A percentile compares a stretch with the other conserved stretches of the same genome.
These are phyloP conservation scores for Oophaga sylvatica DNA, from an alignment of 2,797 vertebrate genomes.

Conservation along the genomic window DNA sequence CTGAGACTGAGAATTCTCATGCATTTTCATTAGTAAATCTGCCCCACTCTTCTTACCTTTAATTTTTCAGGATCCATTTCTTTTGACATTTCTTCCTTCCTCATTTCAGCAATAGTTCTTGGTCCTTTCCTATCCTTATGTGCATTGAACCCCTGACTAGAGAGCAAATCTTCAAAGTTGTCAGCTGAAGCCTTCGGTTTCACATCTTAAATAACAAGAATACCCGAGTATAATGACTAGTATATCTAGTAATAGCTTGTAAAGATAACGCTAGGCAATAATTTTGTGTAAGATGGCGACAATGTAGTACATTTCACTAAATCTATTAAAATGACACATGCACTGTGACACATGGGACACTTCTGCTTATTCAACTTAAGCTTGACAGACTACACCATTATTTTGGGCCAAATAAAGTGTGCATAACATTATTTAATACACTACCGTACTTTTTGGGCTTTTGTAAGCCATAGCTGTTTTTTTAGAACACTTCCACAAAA, in stretches of 20 bases:
- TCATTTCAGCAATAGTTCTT: constrained; percentile 98
- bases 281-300: no score
- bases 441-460: no score
- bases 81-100: constrained; percentile 98
- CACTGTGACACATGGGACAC: no score
- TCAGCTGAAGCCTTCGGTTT: constrained; percentile 85
- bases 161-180: constrained; percentile 93
- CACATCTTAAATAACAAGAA: constrained; percentile 74
- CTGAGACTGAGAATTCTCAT: not conserved
- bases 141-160: constrained; percentile 92
- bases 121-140: constrained; percentile 93
- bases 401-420: no score
- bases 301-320: no score
- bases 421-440: no score
- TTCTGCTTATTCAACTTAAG: no score
- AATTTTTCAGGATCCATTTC: constrained; percentile 98
- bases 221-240: not conserved
- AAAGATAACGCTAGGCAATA: no score
- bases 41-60: constrained; percentile 77
- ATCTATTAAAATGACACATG: no score
- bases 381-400: no score
- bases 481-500: no score
- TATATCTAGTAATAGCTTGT: not conserved
- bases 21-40: not conserved
- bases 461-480: no score